Percentiles rank a stretch among this genome's conserved stretches.
These are phyloP conservation scores for Helarctos malayanus DNA, from an alignment of 2,797 vertebrate species.

Conservation along the genomic window DNA sequence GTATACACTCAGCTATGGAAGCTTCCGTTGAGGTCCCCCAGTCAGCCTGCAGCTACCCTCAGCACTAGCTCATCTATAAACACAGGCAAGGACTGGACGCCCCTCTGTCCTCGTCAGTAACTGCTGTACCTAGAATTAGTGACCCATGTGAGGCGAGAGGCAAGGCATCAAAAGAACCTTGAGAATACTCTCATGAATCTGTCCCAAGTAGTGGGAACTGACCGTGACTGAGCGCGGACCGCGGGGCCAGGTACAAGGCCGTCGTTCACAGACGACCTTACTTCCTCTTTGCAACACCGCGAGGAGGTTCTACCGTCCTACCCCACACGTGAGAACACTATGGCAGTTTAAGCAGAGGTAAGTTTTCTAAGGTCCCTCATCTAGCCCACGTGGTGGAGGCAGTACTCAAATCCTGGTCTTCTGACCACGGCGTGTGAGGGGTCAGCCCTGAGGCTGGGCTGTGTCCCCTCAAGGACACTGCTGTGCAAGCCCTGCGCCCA, in stretches of 20 bases:
- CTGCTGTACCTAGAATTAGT: background rate
- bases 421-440: rapidly evolving
- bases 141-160: background rate
- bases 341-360: background rate
- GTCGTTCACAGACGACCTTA: background rate
- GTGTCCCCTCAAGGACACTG: too few relatives aligned
- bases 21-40: background rate
- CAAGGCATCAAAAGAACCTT: background rate
- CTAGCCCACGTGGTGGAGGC: too few relatives aligned
- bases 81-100: background rate
- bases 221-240: background rate
- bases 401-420: background rate
- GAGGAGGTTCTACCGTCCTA: background rate
- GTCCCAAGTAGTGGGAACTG: background rate
- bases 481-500: too few relatives aligned
- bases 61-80: background rate
- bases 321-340: background rate
- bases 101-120: background rate
- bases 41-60: background rate
- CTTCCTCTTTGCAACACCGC: background rate
- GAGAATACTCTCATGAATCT: background rate
- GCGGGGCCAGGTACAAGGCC: background rate
- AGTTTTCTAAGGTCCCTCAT: background rate
- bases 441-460: background rate
- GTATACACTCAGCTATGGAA: background rate